A percentile compares a stretch with the other conserved stretches of the same genome.
Conservation (phyloP, 2,113 vertebrate species). For the Oceanodroma tethys region DNA sequence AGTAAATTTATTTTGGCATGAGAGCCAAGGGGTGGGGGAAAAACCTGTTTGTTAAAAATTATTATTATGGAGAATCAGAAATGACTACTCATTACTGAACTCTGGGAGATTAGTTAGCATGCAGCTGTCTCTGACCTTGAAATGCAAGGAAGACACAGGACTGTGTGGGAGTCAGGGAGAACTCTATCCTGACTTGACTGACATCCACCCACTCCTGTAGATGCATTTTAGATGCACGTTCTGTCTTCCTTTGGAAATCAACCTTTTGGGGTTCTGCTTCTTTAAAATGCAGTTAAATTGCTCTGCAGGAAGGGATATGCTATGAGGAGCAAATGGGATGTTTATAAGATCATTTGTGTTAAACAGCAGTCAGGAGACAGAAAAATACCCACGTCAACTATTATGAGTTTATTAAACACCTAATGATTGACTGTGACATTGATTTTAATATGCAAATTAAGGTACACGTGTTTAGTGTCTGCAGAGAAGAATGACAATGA, state of each 20-base stretch:
- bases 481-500: neutral
- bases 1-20: neutral
- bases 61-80: neutral
- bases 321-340: neutral
- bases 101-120: neutral
- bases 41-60: neutral
- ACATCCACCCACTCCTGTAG: neutral
- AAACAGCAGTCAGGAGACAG: neutral
- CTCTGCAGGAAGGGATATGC: neutral
- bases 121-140: conserved; percentile 37
- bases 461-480: neutral
- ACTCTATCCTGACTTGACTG: neutral
- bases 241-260: conserved; percentile 9
- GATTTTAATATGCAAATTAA: conserved; percentile 22
- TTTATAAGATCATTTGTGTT: conserved; percentile 3
- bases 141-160: neutral
- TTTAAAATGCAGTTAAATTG: conserved; percentile 16
- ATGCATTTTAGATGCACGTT: neutral
- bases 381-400: neutral
- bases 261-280: neutral
- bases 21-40: neutral
- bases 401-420: neutral
- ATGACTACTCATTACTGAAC: neutral
- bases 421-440: conserved; percentile 23
- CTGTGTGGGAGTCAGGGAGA: neutral